Percentiles rank a stretch among this genome's conserved stretches.
Conservation (phyloP, 1,140 invertebrate species). For the Dinoponera quadriceps region DNA sequence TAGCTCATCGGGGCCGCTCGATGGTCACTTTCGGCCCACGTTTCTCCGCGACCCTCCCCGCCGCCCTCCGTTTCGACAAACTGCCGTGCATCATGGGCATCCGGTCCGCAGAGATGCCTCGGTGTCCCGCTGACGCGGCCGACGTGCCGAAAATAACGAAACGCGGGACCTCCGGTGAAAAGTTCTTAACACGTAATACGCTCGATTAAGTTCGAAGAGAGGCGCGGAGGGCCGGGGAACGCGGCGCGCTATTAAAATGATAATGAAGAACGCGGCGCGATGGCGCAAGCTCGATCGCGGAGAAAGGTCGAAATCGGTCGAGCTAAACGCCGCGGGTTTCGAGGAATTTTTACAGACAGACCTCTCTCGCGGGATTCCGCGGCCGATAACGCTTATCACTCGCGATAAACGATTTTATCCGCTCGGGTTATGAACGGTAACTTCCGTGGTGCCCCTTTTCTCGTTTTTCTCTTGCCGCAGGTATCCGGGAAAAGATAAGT, state of each 20-base stretch:
- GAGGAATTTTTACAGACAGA: not conserved
- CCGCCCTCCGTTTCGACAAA: conserved; percentile 74
- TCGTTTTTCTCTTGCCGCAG: too few relatives aligned
- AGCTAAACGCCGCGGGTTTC: conserved; percentile 4
- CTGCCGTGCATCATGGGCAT: conserved; percentile 74
- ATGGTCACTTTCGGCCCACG: conserved; percentile 75
- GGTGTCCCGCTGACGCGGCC: conserved; percentile 53
- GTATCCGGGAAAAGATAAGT: too few relatives aligned
- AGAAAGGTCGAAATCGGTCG: conserved; percentile 10
- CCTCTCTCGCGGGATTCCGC: too few relatives aligned
- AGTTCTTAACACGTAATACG: conserved; percentile 25
- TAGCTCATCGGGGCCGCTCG: conserved; percentile 73
- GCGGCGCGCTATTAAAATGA: conserved; percentile 35
- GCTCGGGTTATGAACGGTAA: too few relatives aligned
- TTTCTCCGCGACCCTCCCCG: conserved; percentile 65
- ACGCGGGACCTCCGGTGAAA: conserved; percentile 27
- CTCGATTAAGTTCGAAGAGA: conserved; percentile 14
- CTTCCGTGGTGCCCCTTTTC: too few relatives aligned
- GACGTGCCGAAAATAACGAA: conserved; percentile 64
- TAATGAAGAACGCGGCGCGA: conserved; percentile 23
- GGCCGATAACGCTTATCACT: too few relatives aligned
- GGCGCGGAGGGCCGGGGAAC: not conserved
- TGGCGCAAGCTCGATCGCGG: not conserved
- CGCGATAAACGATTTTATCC: too few relatives aligned
- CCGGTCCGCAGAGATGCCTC: conserved; percentile 67